Conservation (phyloP, 2,797 vertebrate species). For the Chromobotia macracanthus region DNA sequence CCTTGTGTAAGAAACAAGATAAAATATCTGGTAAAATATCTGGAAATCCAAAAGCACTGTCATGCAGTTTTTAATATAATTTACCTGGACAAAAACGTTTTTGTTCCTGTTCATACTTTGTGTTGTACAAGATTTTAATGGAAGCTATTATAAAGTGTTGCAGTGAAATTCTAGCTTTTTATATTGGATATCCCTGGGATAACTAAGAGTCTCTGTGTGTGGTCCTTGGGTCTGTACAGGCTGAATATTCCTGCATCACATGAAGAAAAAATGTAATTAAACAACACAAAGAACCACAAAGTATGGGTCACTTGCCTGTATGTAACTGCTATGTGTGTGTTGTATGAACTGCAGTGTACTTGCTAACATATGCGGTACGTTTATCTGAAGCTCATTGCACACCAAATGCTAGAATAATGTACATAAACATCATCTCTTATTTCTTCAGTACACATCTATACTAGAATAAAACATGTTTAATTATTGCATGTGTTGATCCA, state of each 20-base stretch:
- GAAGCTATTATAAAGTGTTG: background rate
- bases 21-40: background rate
- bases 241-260: conserved; percentile 1
- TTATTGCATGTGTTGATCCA: no score
- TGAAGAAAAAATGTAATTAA: background rate
- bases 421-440: no score
- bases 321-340: background rate
- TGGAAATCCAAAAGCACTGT: background rate
- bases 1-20: background rate
- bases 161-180: background rate
- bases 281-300: background rate
- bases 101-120: background rate
- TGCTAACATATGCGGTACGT: background rate
- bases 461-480: no score
- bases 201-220: no score
- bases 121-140: background rate
- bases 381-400: background rate
- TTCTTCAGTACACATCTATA: no score
- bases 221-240: no score
- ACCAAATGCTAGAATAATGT: background rate
- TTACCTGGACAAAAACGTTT: background rate
- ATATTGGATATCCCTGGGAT: no score
- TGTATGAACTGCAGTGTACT: background rate
- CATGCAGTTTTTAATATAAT: background rate
- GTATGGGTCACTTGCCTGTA: background rate